Evolutionary conservation across 2,797 vertebrate species (phyloP), one percentile per base, ranked within the genome.

Genomic region (Cirrhinus mrigala): DNA sequence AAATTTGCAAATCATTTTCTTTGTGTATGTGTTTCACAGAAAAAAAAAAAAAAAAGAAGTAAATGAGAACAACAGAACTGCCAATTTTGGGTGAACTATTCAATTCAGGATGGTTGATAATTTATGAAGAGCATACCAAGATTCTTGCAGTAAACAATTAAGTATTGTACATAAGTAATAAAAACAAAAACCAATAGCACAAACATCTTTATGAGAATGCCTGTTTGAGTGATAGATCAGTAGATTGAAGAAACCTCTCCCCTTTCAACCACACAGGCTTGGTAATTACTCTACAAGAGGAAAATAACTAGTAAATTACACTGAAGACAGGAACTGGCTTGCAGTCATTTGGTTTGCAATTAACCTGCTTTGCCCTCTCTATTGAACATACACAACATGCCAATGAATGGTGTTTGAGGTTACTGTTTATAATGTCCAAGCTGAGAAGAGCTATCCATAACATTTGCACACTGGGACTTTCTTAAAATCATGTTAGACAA

Each of bases 301-400:
- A 74, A 85, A 60, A 76, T 68, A 60, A 58, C 64, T 40, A 74
- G 52, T 84, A 54, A 83, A 85, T 73, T 64, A 27, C 54, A 75
- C 6, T 73, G 29, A 83, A 68, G 58, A 54, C 78, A 71, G 54
- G 22, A 37, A 71, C 50, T 15, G 74, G 66, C 77, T 74, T 75
- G 58, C 81, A 81, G 74, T 85, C 60, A 81, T 82, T 87, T 37
- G 46, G 24, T 73, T 89, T 81, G 58, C 77, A 88, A 78, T 87
- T 85, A 87, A 85, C 83, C 80, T 73, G 24, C 24, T 50, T 80
- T 60, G 56, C 74, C 85, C 82, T 54, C 37, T 68, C n/a, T 37
- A 60, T 33, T 77, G 56, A 66, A 52, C 56, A 81, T 62, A 77
- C 73, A 77, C 48, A 73, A 58, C 58, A 76, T 81, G 74, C 3